phyloP scores from a whole-genome alignment of 1,140 invertebrate genomes.

The Tribolium castaneum region DNA sequence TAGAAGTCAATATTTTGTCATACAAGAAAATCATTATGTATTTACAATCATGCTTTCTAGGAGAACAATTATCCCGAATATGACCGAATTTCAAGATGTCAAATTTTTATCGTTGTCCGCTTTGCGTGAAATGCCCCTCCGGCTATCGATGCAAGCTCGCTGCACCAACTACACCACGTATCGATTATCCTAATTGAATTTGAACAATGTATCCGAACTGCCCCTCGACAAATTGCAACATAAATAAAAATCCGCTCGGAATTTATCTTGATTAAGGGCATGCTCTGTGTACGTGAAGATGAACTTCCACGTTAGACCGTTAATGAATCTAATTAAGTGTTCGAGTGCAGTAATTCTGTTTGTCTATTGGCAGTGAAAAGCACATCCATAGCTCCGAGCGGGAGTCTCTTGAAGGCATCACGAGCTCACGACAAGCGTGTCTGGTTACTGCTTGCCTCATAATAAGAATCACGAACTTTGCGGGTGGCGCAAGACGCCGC shows the following conservation, averaged over 20 bases:
- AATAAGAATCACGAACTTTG: conserved; percentile 53
- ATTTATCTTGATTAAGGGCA: conserved; percentile 2
- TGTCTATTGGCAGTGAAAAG: conserved; percentile 34
- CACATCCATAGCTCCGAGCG: conserved; percentile 8
- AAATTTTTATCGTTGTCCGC: too few relatives aligned
- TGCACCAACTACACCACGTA: neutral
- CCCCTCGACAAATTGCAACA: neutral
- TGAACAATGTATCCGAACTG: neutral
- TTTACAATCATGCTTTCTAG: too few relatives aligned
- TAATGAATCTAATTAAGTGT: conserved; percentile 43
- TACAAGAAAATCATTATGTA: too few relatives aligned
- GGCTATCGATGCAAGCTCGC: neutral
- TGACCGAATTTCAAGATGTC: too few relatives aligned
- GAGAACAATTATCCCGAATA: too few relatives aligned
- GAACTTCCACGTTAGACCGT: conserved; percentile 25
- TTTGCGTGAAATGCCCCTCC: too few relatives aligned
- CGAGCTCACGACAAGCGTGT: conserved; percentile 53
- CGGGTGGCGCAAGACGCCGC: conserved; percentile 50
- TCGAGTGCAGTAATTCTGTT: conserved; percentile 31
- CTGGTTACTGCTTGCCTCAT: conserved; percentile 49
- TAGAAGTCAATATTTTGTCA: too few relatives aligned
- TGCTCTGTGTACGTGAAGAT: neutral
- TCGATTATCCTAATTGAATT: neutral
- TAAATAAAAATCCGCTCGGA: conserved; percentile 13
- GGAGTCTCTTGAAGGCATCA: conserved; percentile 47